A percentile compares a stretch with the other conserved stretches of the same genome.
Conservation (phyloP, 2,113 vertebrate genomes). For the Physeter macrocephalus region DNA sequence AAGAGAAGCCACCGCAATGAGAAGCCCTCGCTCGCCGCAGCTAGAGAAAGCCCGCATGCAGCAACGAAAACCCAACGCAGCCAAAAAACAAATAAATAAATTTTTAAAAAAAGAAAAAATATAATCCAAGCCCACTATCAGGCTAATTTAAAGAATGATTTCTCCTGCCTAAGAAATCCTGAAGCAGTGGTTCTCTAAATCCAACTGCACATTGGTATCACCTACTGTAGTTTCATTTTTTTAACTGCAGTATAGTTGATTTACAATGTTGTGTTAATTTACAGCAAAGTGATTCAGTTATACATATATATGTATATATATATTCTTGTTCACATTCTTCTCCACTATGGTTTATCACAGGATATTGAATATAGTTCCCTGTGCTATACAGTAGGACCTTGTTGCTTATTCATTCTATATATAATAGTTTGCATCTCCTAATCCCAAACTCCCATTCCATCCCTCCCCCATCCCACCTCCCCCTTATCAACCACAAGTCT, state of each 20-base stretch:
- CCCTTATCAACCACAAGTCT: background rate
- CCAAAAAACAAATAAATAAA: too few species aligned
- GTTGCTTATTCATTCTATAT: background rate
- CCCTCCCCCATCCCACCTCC: background rate
- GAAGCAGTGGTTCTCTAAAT: background rate
- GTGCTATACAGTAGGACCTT: background rate
- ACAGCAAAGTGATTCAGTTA: background rate
- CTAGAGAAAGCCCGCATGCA: too few species aligned
- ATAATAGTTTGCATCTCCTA: background rate
- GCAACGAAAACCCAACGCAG: too few species aligned
- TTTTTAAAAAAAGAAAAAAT: background rate
- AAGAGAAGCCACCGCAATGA: too few species aligned
- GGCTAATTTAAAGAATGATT: background rate
- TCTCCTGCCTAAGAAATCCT: background rate
- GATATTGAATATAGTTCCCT: background rate
- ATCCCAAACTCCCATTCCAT: background rate
- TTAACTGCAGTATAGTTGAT: background rate
- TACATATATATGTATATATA: background rate
- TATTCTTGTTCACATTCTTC: background rate
- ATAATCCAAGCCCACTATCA: background rate
- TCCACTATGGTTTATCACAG: background rate
- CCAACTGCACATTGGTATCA: background rate
- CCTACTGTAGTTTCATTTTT: background rate
- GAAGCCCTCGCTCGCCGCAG: too few species aligned
- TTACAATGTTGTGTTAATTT: background rate